Evolutionary conservation across 2,113 vertebrate genomes (phyloP), one percentile per base, ranked within the genome.

Genomic region (Hemicordylus capensis): DNA sequence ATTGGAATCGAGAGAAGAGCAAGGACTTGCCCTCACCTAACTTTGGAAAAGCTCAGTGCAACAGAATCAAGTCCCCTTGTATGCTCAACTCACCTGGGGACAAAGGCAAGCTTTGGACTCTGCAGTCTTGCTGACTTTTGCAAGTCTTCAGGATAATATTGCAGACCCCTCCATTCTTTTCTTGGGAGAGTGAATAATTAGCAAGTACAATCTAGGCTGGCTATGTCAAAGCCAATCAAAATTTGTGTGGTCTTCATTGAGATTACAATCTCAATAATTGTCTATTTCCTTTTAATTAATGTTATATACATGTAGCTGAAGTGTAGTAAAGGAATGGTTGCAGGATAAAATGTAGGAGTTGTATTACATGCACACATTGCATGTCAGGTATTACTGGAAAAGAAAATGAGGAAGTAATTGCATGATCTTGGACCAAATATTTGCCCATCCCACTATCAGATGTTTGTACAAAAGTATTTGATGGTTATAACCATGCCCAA

Each of bases 351-450:
- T 4, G 3, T 54, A 12, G 9, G 2, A 8, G 34, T 17, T 63
- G 15, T 17, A 67, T 42, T 51, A 46, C 31, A n/a, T n/a, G n/a
- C n/a, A n/a, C n/a, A n/a, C n/a, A n/a, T n/a, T n/a, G n/a, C n/a
- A 59, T 15, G 31, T 34, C 59, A 14, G 34, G 5, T 20, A 0
- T 48, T 86, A 46, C 44, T 17, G 0, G 0, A 0, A 26, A 56
- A 4, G 0, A 0, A 26, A 8, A 42, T 3, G 11, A 69, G 44
- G 17, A 26, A n/a, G 34, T 28, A 26, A 75, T 75, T 76, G 19
- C 51, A 37, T 56, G 48, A 46, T 26, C 42, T 24, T 44, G 70
- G 42, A 46, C 3, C 37, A 58, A 28, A 42, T 22, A 12, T 17
- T 24, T 39, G 56, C 11, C 22, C 20, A 20, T 76, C 14, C 2